Percentiles rank a stretch among this genome's conserved stretches.
phyloP scores from a whole-genome alignment of 1,140 invertebrate genomes.

The Nebria ingens region DNA sequence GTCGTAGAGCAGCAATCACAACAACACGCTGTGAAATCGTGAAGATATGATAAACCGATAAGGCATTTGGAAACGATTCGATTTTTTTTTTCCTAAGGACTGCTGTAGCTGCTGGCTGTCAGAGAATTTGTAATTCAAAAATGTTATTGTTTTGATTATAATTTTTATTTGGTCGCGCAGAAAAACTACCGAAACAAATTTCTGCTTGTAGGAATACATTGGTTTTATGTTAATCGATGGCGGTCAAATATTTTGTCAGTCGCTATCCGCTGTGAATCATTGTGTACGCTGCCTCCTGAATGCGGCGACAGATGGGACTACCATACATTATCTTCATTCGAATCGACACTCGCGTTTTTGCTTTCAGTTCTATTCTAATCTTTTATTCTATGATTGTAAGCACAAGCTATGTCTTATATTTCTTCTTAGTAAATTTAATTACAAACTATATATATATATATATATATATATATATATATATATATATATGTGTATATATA shows the following conservation, averaged over 20 bases:
- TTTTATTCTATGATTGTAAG: too few species aligned
- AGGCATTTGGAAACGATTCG: not conserved
- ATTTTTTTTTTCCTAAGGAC: not conserved
- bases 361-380: not conserved
- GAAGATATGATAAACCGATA: not conserved
- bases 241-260: not conserved
- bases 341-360: not conserved
- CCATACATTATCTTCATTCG: not conserved
- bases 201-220: not conserved
- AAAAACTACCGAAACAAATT: not conserved
- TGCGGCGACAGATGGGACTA: not conserved
- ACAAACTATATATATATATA: too few species aligned
- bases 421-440: too few species aligned
- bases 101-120: not conserved
- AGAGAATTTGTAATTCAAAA: not conserved
- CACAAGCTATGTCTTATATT: too few species aligned
- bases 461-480: too few species aligned
- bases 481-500: too few species aligned
- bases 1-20: too few species aligned
- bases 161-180: slow-evolving; percentile 1
- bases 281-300: not conserved
- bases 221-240: not conserved
- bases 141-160: not conserved
- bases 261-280: not conserved
- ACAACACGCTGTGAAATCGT: not conserved